A percentile compares a stretch with the other conserved stretches of the same genome.
Evolutionary conservation across 2,113 vertebrate genomes (phyloP).

Genomic region (Sebastes fasciatus): DNA sequence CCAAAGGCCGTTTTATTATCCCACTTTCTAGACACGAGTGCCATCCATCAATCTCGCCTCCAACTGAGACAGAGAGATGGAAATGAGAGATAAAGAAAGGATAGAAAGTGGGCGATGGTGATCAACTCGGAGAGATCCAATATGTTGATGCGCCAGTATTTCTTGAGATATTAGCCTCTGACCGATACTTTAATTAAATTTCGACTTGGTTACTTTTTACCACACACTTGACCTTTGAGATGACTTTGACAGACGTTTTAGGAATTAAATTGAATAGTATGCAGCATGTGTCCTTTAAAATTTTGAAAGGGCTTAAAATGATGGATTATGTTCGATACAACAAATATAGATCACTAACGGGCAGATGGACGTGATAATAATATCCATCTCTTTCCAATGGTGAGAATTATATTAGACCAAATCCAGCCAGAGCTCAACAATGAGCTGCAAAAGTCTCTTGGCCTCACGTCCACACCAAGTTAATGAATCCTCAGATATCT

Average conservation of each 20-base stretch:
- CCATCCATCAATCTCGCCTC: slow-evolving; percentile 44
- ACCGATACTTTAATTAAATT: background rate
- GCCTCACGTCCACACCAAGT: slow-evolving; percentile 7
- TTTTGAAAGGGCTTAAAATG: slow-evolving; percentile 13
- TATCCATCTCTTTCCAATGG: background rate
- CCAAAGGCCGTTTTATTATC: slow-evolving; percentile 43
- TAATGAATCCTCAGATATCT: slow-evolving; percentile 34
- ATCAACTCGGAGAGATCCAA: background rate
- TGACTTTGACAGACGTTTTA: slow-evolving; percentile 14
- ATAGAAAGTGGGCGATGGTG: background rate
- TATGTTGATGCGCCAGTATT: background rate
- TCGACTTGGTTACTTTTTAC: background rate
- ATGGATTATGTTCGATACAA: slow-evolving; percentile 31
- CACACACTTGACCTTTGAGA: background rate
- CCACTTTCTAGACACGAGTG: slow-evolving; percentile 34
- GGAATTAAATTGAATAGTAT: background rate
- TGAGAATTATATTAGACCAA: background rate
- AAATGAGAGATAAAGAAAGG: slow-evolving; percentile 16
- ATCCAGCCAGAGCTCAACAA: slow-evolving; percentile 10
- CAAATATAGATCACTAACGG: background rate
- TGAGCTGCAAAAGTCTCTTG: slow-evolving; percentile 14
- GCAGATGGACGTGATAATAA: slow-evolving; percentile 2
- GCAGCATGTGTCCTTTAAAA: background rate
- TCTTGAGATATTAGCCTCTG: background rate
- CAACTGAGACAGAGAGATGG: slow-evolving; percentile 9